These are phyloP conservation scores for Montipora efflorescens DNA, from an alignment of 64 coral and sea anemone species.

Conservation along the genomic window DNA sequence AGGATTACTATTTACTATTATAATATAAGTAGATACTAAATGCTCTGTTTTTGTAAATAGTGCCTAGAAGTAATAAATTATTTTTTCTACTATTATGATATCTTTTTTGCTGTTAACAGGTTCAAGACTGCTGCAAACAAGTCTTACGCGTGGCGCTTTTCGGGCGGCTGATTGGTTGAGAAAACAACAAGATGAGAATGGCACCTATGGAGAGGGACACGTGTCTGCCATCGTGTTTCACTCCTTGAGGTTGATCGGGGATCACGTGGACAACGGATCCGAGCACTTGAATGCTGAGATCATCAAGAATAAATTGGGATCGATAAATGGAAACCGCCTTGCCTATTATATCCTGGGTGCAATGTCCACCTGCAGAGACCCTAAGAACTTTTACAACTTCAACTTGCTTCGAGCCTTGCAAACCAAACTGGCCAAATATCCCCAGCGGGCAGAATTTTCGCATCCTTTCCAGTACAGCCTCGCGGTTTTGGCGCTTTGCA, in stretches of 20 bases:
- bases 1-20: too few relatives aligned
- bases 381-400: background rate
- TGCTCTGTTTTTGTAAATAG: too few relatives aligned
- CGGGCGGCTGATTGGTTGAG: slow-evolving; percentile 45
- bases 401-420: slow-evolving; percentile 39
- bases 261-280: slow-evolving; percentile 22
- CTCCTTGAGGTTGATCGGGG: slow-evolving; percentile 48
- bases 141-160: slow-evolving; percentile 34
- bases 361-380: slow-evolving; percentile 44
- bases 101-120: slow-evolving; percentile 9
- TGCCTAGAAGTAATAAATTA: too few relatives aligned
- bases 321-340: slow-evolving; percentile 9
- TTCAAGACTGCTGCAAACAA: slow-evolving; percentile 8
- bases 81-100: too few relatives aligned
- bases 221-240: slow-evolving; percentile 7
- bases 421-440: slow-evolving; percentile 25
- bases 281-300: slow-evolving; percentile 17
- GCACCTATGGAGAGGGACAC: slow-evolving; percentile 17
- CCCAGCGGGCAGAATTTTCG: slow-evolving; percentile 12
- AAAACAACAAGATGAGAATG: slow-evolving; percentile 38
- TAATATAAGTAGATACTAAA: too few relatives aligned
- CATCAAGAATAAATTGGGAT: slow-evolving; percentile 24
- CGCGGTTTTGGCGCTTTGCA: slow-evolving; percentile 50
- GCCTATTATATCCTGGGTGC: slow-evolving; percentile 35
- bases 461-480: slow-evolving; percentile 57